These are phyloP conservation scores for Allolobophora icterica DNA, from an alignment of 2,888 invertebrate species.

Conservation along the genomic window DNA sequence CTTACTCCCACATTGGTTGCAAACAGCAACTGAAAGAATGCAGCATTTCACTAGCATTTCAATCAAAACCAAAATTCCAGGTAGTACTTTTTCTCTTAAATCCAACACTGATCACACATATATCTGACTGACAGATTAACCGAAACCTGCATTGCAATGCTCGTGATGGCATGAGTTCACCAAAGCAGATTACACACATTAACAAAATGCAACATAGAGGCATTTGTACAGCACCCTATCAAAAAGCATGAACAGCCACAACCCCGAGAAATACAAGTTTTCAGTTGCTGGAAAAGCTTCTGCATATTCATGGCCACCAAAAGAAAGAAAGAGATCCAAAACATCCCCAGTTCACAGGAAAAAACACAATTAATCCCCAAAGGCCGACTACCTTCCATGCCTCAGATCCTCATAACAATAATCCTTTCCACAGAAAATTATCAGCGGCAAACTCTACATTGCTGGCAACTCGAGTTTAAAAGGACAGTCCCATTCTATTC, in stretches of 20 bases:
- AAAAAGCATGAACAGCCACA: background rate
- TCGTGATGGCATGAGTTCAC: background rate
- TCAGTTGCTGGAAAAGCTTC: background rate
- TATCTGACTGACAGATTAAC: background rate
- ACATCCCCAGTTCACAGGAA: background rate
- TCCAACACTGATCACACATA: background rate
- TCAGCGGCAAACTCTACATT: background rate
- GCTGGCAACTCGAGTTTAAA: too few species aligned
- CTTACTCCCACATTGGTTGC: background rate
- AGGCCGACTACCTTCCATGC: background rate
- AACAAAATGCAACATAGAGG: background rate
- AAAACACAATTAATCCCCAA: background rate
- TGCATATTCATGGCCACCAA: background rate
- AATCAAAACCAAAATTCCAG: background rate
- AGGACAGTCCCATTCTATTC: too few species aligned
- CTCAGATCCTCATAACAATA: background rate
- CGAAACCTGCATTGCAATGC: background rate
- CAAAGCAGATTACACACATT: background rate
- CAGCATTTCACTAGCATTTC: background rate
- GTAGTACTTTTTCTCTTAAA: background rate
- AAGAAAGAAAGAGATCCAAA: background rate
- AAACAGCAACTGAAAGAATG: background rate
- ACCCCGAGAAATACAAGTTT: background rate
- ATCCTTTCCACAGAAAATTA: background rate
- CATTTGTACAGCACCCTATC: conserved; percentile 17